A percentile compares a stretch with the other conserved stretches of the same genome.
Conservation (phyloP, 2,797 vertebrate genomes). For the Melanogrammus aeglefinus region DNA sequence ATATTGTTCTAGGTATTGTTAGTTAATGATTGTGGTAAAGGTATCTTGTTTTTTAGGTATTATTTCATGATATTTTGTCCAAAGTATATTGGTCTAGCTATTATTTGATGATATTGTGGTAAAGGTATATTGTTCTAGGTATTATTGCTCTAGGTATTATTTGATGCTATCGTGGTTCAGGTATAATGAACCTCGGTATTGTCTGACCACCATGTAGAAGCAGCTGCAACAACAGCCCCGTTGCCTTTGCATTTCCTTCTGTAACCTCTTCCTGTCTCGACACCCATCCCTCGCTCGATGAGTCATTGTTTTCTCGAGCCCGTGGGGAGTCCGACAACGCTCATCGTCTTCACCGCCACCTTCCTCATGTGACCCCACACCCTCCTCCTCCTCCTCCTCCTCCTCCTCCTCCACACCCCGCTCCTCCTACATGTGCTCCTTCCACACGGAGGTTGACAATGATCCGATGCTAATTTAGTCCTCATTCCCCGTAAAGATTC, state of each 20-base stretch:
- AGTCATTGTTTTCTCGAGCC: background rate
- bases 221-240: background rate
- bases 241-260: background rate
- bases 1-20: too few relatives aligned
- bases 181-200: too few relatives aligned
- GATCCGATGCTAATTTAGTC: background rate
- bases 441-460: too few relatives aligned
- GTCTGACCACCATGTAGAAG: too few relatives aligned
- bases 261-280: background rate
- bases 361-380: constrained; percentile 43
- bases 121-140: too few relatives aligned
- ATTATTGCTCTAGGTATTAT: background rate
- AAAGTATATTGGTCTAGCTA: too few relatives aligned
- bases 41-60: too few relatives aligned
- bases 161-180: background rate
- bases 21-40: too few relatives aligned
- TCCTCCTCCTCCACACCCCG: too few relatives aligned
- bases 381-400: background rate
- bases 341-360: constrained; percentile 52
- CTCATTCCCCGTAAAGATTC: background rate
- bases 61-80: too few relatives aligned
- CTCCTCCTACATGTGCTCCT: constrained; percentile 10
- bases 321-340: constrained; percentile 4
- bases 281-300: background rate
- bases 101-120: background rate